Evolutionary conservation across 2,113 vertebrate genomes (phyloP).

Genomic region (Origma solitaria): DNA sequence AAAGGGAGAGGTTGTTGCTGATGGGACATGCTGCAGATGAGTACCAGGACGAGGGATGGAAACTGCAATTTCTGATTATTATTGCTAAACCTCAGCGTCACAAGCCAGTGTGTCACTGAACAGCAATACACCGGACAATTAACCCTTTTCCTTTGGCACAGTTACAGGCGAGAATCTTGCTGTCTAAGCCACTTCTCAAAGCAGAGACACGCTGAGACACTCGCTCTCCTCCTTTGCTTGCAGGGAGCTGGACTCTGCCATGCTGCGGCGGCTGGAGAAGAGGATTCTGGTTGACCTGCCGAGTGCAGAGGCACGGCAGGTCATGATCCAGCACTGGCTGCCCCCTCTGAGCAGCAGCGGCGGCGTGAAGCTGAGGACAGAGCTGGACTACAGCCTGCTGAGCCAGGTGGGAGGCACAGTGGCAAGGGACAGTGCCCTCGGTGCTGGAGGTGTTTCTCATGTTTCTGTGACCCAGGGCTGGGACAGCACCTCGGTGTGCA

Average conservation of each 20-base stretch:
- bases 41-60: neutral
- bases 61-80: neutral
- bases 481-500: neutral
- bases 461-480: fast-evolving
- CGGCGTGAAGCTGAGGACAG: constrained; percentile 77
- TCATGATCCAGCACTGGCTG: constrained; percentile 92
- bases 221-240: neutral
- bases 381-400: constrained; percentile 81
- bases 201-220: fast-evolving
- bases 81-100: neutral
- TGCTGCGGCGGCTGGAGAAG: constrained; percentile 92
- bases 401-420: constrained; percentile 71
- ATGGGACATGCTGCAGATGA: neutral
- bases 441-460: neutral
- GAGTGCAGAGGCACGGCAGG: constrained; percentile 76
- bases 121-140: neutral
- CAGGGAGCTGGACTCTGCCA: constrained; percentile 93
- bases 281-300: constrained; percentile 92
- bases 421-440: fast-evolving
- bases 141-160: neutral
- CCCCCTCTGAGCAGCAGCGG: constrained; percentile 79
- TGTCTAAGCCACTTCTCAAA: fast-evolving
- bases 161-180: neutral
- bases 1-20: neutral
- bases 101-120: fast-evolving